These are phyloP conservation scores for Sipha maydis DNA, from an alignment of 2,888 invertebrate species.

Conservation along the genomic window DNA sequence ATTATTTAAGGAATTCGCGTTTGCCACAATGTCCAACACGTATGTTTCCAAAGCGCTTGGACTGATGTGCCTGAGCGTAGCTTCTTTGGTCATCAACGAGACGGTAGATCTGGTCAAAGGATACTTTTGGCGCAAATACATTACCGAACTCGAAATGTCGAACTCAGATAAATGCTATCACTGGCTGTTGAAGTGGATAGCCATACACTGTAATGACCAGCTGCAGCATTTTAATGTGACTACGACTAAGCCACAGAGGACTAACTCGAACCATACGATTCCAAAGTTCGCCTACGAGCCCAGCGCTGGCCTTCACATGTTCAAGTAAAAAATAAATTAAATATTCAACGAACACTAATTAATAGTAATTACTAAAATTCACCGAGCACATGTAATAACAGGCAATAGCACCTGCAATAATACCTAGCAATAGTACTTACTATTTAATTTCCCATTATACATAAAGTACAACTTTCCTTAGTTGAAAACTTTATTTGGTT, in stretches of 20 bases:
- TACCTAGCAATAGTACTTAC: no score
- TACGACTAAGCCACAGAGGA: constrained; percentile 63
- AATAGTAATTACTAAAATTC: no score
- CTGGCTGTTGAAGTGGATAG: constrained; percentile 96
- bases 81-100: constrained; percentile 7
- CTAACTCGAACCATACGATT: not conserved
- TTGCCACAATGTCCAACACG: not conserved
- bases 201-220: constrained; percentile 67
- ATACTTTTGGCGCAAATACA: constrained; percentile 79
- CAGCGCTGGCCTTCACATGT: constrained; percentile 14
- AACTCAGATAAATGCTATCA: constrained; percentile 96
- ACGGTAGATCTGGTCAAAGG: not conserved
- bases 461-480: no score
- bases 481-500: no score
- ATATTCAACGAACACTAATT: no score
- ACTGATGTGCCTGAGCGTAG: not conserved
- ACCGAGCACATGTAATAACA: no score
- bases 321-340: constrained; percentile 13
- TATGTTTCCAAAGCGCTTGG: not conserved
- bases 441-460: no score
- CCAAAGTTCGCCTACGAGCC: constrained; percentile 19
- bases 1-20: not conserved
- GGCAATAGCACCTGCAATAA: no score
- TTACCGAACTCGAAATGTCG: constrained; percentile 96
- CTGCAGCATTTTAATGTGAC: constrained; percentile 25